Evolutionary conservation across 2,113 vertebrate species (phyloP).

Genomic region (Dipodomys merriami): DNA sequence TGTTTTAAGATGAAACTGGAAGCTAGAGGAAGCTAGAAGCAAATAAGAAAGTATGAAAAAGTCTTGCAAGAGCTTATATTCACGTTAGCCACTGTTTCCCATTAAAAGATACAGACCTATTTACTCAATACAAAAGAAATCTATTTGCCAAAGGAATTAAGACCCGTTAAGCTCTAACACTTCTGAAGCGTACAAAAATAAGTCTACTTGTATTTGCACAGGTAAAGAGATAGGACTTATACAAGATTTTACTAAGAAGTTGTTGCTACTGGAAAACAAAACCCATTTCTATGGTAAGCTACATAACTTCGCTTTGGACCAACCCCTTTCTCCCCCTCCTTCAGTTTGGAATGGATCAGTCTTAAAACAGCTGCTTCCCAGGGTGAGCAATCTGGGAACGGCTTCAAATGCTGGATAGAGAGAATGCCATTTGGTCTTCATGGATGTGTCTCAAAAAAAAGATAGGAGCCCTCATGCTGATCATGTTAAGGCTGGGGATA

Average conservation of each 20-base stretch:
- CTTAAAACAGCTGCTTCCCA: neutral
- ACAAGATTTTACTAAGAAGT: neutral
- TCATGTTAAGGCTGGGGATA: constrained; percentile 47
- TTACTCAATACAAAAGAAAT: constrained; percentile 62
- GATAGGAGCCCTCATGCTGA: constrained; percentile 10
- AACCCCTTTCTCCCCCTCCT: neutral
- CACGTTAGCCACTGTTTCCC: neutral
- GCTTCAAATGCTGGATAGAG: neutral
- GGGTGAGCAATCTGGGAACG: neutral
- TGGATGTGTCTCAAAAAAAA: neutral
- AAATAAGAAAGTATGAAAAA: constrained; percentile 52
- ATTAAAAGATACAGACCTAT: constrained; percentile 42
- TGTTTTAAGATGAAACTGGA: constrained; percentile 65
- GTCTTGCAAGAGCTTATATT: neutral
- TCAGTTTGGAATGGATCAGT: neutral
- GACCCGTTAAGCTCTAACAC: neutral
- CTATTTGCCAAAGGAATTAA: constrained; percentile 56
- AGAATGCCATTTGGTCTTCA: constrained; percentile 8
- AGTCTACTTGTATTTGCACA: constrained; percentile 11
- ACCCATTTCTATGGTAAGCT: neutral
- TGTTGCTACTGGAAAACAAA: constrained; percentile 29
- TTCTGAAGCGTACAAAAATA: constrained; percentile 6
- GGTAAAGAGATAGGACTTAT: neutral
- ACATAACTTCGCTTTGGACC: neutral
- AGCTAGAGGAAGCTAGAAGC: constrained; percentile 27